These are phyloP conservation scores for Pammene fasciana DNA, from an alignment of 2,888 invertebrate genomes.

Conservation along the genomic window DNA sequence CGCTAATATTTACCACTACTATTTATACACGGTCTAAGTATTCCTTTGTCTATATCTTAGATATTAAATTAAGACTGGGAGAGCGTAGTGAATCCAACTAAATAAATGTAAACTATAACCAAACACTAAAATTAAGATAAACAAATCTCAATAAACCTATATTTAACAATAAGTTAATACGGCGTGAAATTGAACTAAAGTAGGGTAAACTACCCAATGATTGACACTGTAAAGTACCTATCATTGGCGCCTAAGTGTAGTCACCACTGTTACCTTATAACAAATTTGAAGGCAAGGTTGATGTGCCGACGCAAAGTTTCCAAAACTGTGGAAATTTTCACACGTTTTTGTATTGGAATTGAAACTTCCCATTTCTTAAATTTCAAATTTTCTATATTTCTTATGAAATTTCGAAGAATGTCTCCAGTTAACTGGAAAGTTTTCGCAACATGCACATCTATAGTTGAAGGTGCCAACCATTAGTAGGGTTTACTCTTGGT, in stretches of 20 bases:
- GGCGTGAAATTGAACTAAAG: constrained; percentile 51
- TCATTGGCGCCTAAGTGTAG: neutral
- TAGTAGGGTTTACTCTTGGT: neutral
- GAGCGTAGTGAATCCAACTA: neutral
- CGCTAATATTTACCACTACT: too few relatives aligned
- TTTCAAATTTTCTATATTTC: too few relatives aligned
- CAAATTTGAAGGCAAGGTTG: too few relatives aligned
- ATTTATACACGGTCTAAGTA: too few relatives aligned
- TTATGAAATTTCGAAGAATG: too few relatives aligned
- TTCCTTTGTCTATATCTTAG: neutral
- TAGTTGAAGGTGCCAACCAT: neutral
- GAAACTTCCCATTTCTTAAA: too few relatives aligned
- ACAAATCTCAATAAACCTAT: constrained; percentile 17
- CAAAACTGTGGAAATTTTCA: too few relatives aligned
- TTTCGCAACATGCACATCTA: too few relatives aligned
- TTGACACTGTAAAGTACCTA: neutral
- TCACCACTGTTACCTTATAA: neutral
- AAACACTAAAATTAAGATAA: constrained; percentile 2
- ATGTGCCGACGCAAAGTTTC: too few relatives aligned
- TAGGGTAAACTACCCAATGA: constrained; percentile 27
- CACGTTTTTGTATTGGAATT: too few relatives aligned
- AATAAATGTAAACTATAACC: constrained; percentile 9
- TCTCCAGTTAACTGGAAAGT: too few relatives aligned
- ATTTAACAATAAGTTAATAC: constrained; percentile 16
- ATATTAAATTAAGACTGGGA: neutral